Evolutionary conservation across 1,140 invertebrate genomes (phyloP).

Genomic region (Fopius arisanus): DNA sequence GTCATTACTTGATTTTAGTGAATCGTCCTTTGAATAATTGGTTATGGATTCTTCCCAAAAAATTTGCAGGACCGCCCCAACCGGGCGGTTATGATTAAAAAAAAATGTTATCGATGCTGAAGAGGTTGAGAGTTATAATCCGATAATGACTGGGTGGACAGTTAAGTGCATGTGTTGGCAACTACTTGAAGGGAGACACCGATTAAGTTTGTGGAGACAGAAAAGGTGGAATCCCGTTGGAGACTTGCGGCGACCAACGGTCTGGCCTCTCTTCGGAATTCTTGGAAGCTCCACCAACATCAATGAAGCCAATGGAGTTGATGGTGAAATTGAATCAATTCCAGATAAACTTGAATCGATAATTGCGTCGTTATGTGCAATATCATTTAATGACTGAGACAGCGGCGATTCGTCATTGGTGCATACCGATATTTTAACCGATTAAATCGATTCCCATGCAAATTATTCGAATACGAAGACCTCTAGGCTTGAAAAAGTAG

Average conservation of each 20-base stretch:
- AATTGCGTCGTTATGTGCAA: neutral
- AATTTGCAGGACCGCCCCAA: too few species aligned
- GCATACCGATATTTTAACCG: neutral
- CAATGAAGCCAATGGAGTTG: neutral
- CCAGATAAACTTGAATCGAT: neutral
- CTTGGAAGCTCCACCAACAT: constrained; percentile 34
- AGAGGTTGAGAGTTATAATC: neutral
- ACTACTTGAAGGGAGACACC: constrained; percentile 7
- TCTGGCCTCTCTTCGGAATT: constrained; percentile 39
- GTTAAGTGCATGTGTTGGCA: neutral
- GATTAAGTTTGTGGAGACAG: neutral
- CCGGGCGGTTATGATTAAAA: too few species aligned
- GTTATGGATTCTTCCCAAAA: neutral
- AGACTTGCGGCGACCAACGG: constrained; percentile 44
- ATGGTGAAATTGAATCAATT: neutral
- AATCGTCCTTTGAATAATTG: too few species aligned
- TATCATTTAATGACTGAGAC: neutral
- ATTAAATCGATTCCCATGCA: neutral
- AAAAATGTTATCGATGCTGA: neutral
- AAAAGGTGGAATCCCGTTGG: constrained; percentile 24
- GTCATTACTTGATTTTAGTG: neutral
- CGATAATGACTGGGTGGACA: neutral
- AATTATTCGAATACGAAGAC: neutral
- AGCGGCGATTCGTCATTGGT: neutral
- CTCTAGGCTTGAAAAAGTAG: constrained; percentile 7